These are phyloP conservation scores for Xyliphius kryptos DNA, from an alignment of 2,113 vertebrate genomes.

Conservation along the genomic window DNA sequence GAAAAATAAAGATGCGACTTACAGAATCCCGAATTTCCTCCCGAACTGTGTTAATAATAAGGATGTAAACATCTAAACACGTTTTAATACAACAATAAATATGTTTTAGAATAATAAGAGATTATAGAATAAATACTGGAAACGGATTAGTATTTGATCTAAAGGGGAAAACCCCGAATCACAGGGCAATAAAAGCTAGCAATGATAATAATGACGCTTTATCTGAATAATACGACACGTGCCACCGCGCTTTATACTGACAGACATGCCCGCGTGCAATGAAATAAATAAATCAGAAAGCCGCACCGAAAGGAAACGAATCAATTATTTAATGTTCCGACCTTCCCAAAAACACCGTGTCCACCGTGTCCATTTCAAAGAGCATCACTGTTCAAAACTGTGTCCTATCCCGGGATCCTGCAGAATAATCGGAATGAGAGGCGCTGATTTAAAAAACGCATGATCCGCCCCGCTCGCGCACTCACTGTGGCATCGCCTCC, in stretches of 20 bases:
- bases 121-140: too few species aligned
- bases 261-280: conserved; percentile 3
- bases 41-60: too few species aligned
- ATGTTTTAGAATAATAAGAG: neutral
- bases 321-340: neutral
- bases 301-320: neutral
- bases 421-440: too few species aligned
- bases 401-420: too few species aligned
- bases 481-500: neutral
- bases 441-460: neutral
- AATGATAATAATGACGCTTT: neutral
- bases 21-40: neutral
- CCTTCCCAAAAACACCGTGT: neutral
- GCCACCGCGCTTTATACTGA: neutral
- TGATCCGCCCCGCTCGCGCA: conserved; percentile 15
- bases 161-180: neutral
- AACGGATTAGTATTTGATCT: too few species aligned
- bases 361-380: too few species aligned
- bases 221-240: neutral
- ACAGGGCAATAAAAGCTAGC: neutral
- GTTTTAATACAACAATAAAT: neutral
- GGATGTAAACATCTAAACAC: too few species aligned
- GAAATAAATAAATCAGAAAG: neutral
- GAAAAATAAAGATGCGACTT: neutral
- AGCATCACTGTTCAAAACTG: too few species aligned